Conservation (phyloP, 2,888 invertebrate species). For the Luffia ferchaultella region DNA sequence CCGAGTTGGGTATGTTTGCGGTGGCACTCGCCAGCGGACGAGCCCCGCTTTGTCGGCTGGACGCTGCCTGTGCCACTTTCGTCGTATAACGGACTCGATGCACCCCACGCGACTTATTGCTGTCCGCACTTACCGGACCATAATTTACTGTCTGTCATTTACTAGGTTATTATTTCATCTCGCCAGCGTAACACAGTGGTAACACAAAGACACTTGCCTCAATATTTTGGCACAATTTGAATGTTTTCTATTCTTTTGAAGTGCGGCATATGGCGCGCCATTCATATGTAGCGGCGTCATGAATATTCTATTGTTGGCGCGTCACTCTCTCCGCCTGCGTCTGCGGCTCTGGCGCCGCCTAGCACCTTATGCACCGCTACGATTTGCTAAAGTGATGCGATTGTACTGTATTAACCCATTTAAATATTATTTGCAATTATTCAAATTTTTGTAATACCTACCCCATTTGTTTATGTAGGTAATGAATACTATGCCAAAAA, state of each 20-base stretch:
- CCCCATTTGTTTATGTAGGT: no score
- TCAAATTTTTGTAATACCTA: no score
- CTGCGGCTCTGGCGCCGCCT: not conserved
- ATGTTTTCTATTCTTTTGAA: not conserved
- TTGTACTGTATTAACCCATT: no score
- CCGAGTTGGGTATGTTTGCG: not conserved
- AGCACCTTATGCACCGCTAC: no score
- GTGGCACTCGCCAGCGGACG: not conserved
- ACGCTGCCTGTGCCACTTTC: not conserved
- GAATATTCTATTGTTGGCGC: not conserved
- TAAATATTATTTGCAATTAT: no score
- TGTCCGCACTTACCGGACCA: conserved; percentile 11
- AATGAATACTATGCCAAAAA: no score
- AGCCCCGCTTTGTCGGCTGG: not conserved
- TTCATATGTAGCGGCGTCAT: not conserved
- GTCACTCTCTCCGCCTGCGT: not conserved
- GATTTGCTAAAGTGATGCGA: no score
- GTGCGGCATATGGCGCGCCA: not conserved
- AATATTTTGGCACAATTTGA: not conserved
- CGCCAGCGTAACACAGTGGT: conserved; percentile 2
- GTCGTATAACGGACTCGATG: no score
- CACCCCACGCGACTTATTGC: no score
- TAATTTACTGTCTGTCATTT: no score
- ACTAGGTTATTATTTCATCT: no score
- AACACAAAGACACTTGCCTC: conserved; percentile 16